These are phyloP conservation scores for Psittacula echo DNA, from an alignment of 2,797 vertebrate genomes.

Conservation along the genomic window DNA sequence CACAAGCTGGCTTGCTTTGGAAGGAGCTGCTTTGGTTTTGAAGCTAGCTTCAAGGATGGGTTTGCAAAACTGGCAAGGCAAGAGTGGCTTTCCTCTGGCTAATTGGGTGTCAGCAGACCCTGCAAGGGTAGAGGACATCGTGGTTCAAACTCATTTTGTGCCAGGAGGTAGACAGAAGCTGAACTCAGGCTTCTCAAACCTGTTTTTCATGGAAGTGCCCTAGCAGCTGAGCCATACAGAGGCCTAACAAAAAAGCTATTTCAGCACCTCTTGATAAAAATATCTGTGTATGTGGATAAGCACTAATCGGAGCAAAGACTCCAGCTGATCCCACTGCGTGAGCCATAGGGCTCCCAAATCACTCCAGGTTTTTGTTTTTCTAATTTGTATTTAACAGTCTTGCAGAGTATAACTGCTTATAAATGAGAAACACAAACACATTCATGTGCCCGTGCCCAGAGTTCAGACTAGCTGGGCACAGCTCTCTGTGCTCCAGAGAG, in stretches of 20 bases:
- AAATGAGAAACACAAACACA: background rate
- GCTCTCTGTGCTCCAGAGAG: background rate
- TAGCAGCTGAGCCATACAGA: background rate
- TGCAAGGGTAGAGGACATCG: background rate
- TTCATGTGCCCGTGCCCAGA: background rate
- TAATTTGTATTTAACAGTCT: background rate
- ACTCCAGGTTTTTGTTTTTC: background rate
- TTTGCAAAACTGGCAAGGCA: background rate
- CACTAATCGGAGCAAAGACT: background rate
- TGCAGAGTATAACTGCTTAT: background rate
- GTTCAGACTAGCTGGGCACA: background rate
- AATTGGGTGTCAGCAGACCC: background rate
- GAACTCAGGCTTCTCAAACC: background rate
- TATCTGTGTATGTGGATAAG: background rate
- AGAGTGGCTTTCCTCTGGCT: background rate
- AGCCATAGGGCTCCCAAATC: background rate
- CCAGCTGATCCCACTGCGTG: background rate
- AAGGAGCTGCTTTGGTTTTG: background rate
- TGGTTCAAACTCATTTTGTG: background rate
- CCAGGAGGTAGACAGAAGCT: background rate
- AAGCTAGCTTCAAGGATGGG: background rate
- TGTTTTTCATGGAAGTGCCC: background rate
- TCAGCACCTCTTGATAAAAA: background rate
- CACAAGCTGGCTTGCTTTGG: background rate
- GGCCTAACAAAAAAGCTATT: background rate